Base-by-base conservation (phyloP, 2,888 invertebrate genomes). In the Fragum sueziense region DNA sequence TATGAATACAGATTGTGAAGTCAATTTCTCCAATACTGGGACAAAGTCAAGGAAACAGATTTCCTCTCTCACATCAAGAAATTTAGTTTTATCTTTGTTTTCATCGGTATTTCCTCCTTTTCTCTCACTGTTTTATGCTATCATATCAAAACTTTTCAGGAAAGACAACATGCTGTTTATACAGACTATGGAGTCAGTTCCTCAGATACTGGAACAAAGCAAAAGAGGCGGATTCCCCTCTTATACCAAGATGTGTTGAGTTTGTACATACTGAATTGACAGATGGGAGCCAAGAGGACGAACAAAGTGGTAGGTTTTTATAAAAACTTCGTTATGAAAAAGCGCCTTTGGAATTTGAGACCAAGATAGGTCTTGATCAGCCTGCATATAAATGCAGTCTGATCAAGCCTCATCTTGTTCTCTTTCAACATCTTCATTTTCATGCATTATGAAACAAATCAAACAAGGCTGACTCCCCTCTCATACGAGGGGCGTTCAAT, bases 151-250 rank as follows among this genome's bases (percentile, higher is more conserved):
- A 37, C 37, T 37, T 9, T 37, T 37, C 71, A 82, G 91, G 91
- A 2, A 91, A 91, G 79, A 91, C 91, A 17, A 91, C 91, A 0
- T 90, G 91, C 68, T 91, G 91, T 59, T 77, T 91, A 79, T 91
- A 91, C 78, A 79, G 91, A 33, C 80, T 91, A 31, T 91, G 91
- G 90, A 85, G 85, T 47, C 82, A 82, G 29, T 91, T 90, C 80
- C 78, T 89, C 31, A 68, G 77, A 7, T 91, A 91, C 77, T 91
- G 91, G 91, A 78, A 70, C 29, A 83, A 83, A 52, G 88, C 88
- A 14, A 84, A 76, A 41, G 81, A 84, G 17, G 86, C 87, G 29
- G 87, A 84, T 22, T 81, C 79, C 22, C 87, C 87, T n/a, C 52
- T 88, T 7, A 77, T 88, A 17, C 88, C 88, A 0, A 51, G 87